Evolutionary conservation across 1,140 invertebrate species (phyloP).

Genomic region (Ylistrum balloti): DNA sequence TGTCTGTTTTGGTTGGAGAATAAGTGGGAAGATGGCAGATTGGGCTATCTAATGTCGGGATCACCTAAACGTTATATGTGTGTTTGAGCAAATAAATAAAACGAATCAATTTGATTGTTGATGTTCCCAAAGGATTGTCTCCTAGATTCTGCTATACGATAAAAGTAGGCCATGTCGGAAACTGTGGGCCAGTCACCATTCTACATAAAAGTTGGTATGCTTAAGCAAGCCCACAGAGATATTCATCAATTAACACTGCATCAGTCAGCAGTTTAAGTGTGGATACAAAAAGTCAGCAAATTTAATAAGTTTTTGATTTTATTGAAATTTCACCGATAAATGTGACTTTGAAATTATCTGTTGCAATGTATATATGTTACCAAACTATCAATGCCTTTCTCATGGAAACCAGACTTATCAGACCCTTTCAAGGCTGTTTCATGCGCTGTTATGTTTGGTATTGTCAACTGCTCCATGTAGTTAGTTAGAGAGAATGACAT

Average conservation of each 20-base stretch:
- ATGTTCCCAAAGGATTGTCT: neutral
- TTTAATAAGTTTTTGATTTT: neutral
- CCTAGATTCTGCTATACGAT: neutral
- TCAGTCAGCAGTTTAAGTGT: neutral
- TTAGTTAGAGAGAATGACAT: neutral
- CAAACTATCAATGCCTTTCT: constrained; percentile 11
- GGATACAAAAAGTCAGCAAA: too few species aligned
- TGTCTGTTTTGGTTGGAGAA: constrained; percentile 22
- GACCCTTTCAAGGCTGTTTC: neutral
- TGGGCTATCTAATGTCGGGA: constrained; percentile 6
- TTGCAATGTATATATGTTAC: neutral
- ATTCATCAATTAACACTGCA: neutral
- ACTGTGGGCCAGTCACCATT: neutral
- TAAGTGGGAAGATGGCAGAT: neutral
- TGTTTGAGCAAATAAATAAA: constrained; percentile 36
- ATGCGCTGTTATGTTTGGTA: neutral
- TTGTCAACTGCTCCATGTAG: neutral
- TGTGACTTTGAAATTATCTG: neutral
- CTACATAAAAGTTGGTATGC: neutral
- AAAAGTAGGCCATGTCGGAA: neutral
- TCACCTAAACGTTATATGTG: constrained; percentile 1
- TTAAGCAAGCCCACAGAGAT: neutral
- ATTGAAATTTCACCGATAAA: neutral
- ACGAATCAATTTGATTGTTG: constrained; percentile 22
- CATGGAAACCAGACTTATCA: neutral